Base-by-base conservation (phyloP, 2,888 invertebrate genomes). In the Dendrolimus houi region DNA sequence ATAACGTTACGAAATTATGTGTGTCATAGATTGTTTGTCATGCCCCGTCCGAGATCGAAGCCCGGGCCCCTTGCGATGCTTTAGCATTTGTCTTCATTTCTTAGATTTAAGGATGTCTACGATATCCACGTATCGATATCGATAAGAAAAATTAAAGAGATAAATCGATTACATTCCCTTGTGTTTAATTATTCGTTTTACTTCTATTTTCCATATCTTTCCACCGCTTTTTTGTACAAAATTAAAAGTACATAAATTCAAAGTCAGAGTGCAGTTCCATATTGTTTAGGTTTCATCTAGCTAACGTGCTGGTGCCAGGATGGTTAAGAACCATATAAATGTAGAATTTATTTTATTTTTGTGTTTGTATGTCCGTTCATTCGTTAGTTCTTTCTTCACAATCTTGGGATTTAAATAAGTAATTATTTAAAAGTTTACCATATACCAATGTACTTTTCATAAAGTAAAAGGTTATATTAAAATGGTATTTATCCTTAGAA, bases 11-110 rank as follows among this genome's bases (percentile, higher is more conserved):
- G 73, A 81, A 87, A 84, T 87, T 89, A 88, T 87, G 85, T 87
- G 72, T 87, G 89, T 89, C 89, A 87, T 89, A 87, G 83, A 83
- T 83, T 86, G 85, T 90, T 90, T 89, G 89, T 89, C 88, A 89
- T 87, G 86, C 74, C 75, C 71, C 67, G 70, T 79, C 81, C 77
- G 74, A 73, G 75, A 86, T 84, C 86, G 85, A 82, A 85, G 75
- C 77, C 75, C 69, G 72, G 70, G 75, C 84, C 81, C 82, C 75
- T 71, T 71, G 74, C 70, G 73, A 72, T 62, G 78, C 72, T 67
- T 70, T 70, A 79, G 82, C 89, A 89, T 90, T 90, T 85, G 85
- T 90, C 90, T 90, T 88, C 82, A 87, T 87, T 87, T 79, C 79
- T 77, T 80, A 74, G 66, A 65, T 63, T 63, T 71, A 69, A 77